A percentile compares a stretch with the other conserved stretches of the same genome.
Conservation (phyloP, 2,888 invertebrate genomes). For the Pogonocherus hispidulus region DNA sequence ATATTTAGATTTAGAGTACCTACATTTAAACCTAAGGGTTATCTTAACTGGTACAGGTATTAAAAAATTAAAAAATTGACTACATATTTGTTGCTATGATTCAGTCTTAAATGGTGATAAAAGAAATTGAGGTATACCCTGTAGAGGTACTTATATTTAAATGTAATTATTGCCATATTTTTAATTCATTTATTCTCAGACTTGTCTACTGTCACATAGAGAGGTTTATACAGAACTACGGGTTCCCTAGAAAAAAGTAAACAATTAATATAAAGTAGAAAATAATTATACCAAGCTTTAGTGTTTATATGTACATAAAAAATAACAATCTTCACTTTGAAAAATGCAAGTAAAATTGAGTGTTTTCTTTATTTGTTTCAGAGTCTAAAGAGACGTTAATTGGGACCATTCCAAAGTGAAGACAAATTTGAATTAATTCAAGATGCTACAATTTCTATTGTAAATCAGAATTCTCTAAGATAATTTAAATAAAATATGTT, state of each 20-base stretch:
- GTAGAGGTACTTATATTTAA: conserved; percentile 45
- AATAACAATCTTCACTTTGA: too few relatives aligned
- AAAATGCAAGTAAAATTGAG: too few relatives aligned
- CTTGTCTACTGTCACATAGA: conserved; percentile 72
- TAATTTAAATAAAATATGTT: too few relatives aligned
- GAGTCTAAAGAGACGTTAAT: too few relatives aligned
- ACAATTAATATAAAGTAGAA: too few relatives aligned
- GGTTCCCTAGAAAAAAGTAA: conserved; percentile 69
- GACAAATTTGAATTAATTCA: too few relatives aligned
- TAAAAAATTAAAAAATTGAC: conserved; percentile 46
- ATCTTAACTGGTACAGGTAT: conserved; percentile 20
- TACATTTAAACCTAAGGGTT: conserved; percentile 9
- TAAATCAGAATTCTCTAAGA: too few relatives aligned
- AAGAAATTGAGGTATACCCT: conserved; percentile 52
- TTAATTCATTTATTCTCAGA: conserved; percentile 53
- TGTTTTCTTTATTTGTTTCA: too few relatives aligned
- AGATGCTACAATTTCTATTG: too few relatives aligned
- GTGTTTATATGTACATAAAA: not conserved
- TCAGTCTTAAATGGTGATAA: conserved; percentile 52
- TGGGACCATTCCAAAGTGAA: too few relatives aligned
- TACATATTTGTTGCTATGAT: conserved; percentile 45
- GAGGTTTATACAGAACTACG: conserved; percentile 77
- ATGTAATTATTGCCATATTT: conserved; percentile 57
- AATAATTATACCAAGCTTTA: too few relatives aligned
- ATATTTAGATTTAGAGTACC: not conserved